A percentile compares a stretch with the other conserved stretches of the same genome.
These are phyloP conservation scores for Drosophila miranda DNA, from an alignment of 1,140 invertebrate species.

Conservation along the genomic window DNA sequence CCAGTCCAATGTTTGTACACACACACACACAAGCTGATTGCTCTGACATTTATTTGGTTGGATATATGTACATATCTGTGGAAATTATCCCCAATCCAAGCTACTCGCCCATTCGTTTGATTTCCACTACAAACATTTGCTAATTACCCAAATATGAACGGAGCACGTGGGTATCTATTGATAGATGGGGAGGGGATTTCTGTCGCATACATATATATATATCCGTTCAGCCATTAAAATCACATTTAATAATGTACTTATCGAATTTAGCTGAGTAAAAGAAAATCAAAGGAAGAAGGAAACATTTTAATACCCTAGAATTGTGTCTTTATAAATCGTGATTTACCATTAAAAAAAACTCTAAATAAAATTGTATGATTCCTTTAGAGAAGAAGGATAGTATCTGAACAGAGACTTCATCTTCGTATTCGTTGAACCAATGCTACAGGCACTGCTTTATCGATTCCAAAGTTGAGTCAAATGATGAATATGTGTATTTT, in stretches of 20 bases:
- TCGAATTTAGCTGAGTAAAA: too few species aligned
- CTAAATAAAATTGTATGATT: too few species aligned
- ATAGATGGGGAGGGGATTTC: not conserved
- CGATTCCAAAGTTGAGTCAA: too few species aligned
- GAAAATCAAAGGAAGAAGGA: too few species aligned
- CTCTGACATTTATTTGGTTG: slow-evolving; percentile 39
- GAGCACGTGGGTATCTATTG: not conserved
- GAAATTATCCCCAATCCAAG: slow-evolving; percentile 8
- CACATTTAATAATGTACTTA: slow-evolving; percentile 54
- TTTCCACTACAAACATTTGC: slow-evolving; percentile 3
- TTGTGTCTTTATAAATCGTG: not conserved
- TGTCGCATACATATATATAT: slow-evolving; percentile 27
- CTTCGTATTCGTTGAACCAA: too few species aligned
- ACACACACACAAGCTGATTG: slow-evolving; percentile 44
- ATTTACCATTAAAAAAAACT: too few species aligned
- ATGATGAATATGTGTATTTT: too few species aligned
- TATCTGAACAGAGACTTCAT: too few species aligned
- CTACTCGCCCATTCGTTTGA: too few species aligned
- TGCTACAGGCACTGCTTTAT: too few species aligned
- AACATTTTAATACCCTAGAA: not conserved
- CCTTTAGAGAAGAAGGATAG: too few species aligned
- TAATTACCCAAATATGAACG: slow-evolving; percentile 38
- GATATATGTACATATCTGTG: slow-evolving; percentile 18
- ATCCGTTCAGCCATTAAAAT: slow-evolving; percentile 62
- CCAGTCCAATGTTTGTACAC: not conserved